Conservation (phyloP, 1,140 invertebrate genomes). For the Neodiprion fabricii region DNA sequence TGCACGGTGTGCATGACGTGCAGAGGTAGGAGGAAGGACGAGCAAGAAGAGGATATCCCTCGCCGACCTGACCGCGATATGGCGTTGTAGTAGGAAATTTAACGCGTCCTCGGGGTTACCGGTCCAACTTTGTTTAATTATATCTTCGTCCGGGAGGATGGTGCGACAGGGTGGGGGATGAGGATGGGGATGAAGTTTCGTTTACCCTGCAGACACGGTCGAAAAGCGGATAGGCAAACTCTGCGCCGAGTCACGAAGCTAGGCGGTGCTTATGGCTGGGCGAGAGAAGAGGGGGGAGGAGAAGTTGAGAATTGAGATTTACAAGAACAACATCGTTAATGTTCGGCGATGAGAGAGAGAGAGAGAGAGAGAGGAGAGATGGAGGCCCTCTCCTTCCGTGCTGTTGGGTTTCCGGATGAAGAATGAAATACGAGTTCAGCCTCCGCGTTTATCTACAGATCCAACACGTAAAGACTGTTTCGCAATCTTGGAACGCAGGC, state of each 20-base stretch:
- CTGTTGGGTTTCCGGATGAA: too few relatives aligned
- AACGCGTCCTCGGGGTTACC: neutral
- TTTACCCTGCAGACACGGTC: neutral
- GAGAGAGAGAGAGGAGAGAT: too few relatives aligned
- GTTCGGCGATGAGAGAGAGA: neutral
- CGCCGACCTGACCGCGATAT: too few relatives aligned
- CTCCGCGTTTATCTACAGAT: too few relatives aligned
- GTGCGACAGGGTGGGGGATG: neutral
- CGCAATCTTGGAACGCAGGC: too few relatives aligned
- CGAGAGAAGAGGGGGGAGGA: neutral
- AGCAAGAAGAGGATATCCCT: too few relatives aligned
- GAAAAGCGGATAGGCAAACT: neutral
- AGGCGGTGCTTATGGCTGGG: neutral
- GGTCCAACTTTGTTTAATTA: slow-evolving; percentile 3
- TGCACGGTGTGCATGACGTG: too few relatives aligned
- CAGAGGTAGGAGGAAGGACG: too few relatives aligned
- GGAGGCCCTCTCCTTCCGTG: too few relatives aligned
- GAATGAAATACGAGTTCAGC: too few relatives aligned
- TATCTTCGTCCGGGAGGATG: neutral
- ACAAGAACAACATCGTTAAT: neutral
- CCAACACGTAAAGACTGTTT: too few relatives aligned
- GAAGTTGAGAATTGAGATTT: neutral
- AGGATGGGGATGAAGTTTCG: neutral
- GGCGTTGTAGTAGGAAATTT: neutral
- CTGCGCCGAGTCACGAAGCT: neutral